A percentile compares a stretch with the other conserved stretches of the same genome.
Evolutionary conservation across 2,113 vertebrate species (phyloP).

Genomic region (Myocastor coypus): DNA sequence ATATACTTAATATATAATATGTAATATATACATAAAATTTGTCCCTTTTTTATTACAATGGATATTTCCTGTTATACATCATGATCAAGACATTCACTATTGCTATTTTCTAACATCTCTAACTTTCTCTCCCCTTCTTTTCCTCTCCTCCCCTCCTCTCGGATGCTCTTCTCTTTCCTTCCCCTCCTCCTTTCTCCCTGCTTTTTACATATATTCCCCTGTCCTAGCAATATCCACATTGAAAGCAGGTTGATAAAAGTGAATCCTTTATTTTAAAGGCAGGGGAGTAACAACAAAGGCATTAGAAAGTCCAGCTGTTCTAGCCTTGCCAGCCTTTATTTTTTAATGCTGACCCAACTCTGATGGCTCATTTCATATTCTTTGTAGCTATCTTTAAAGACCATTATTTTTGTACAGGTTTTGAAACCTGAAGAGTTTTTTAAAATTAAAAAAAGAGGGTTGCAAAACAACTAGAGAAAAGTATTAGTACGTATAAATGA

Average conservation of each 20-base stretch:
- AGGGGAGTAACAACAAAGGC: not conserved
- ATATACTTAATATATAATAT: not conserved
- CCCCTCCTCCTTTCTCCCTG: too few relatives aligned
- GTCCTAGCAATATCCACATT: not conserved
- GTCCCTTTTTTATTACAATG: not conserved
- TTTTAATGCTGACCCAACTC: not conserved
- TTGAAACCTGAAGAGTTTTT: not conserved
- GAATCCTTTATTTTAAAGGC: not conserved
- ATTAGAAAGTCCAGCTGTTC: not conserved
- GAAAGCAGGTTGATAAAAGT: not conserved
- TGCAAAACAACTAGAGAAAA: conserved; percentile 12
- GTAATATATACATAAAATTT: not conserved
- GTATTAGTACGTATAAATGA: not conserved
- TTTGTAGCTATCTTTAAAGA: not conserved
- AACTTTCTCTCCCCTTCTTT: not conserved
- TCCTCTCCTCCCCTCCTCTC: not conserved
- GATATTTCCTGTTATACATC: not conserved
- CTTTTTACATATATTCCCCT: not conserved
- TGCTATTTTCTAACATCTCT: not conserved
- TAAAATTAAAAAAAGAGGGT: not conserved
- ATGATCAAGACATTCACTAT: not conserved
- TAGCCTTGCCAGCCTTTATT: not conserved
- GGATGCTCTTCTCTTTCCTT: not conserved
- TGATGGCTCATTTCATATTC: not conserved
- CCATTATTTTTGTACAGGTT: not conserved